Base-by-base conservation (phyloP, 2,888 invertebrate species). In the Baronia brevicornis region DNA sequence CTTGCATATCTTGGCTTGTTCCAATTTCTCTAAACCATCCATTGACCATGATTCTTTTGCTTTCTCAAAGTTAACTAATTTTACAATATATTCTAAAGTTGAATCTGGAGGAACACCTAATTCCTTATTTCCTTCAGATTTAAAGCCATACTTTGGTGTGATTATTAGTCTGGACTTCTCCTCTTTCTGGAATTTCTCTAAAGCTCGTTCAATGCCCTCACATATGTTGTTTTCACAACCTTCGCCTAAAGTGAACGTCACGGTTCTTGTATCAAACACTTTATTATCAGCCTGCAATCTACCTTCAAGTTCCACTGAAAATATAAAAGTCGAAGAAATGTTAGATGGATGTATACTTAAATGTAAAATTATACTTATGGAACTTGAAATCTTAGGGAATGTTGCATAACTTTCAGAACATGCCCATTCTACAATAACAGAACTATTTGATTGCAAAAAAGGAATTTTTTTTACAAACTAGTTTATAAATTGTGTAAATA, bases 171-270 rank as follows among this genome's bases (percentile, higher is more conserved):
- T 80, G 0, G 95, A 92, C 36, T 88, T 90, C 71, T 98, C 97
- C 1, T 89, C 90, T 48, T 88, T 88, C 48, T 88, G 89, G 75
- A 98, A 95, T 61, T 91, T 92, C 46, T 90, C 89, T 2, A 97
- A 59, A 0, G 94, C 95, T 40, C 86, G 85, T 65, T 97, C 96
- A 5, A 97, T 68, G 5, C 97, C 98, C 30, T 90, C 88, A 17
- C 94, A 87, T 13, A 98, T 73, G 38, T 90, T 90, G 28, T 75
- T 71, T 39, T 93, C 93, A 32, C 79, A 85, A 4, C 95, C 96
- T 72, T 98, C 97, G 0, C 98, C 98, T 9, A 97, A 78, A 7
- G 85, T 74, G 71, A 97, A 98, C 12, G 89, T 87, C 0, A 96
- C 87, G 22, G 94, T 92, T 47, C 94, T 86, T 8, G 92, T 91